Conservation (phyloP, 2,797 vertebrate species). For the Novumbra hubbsi region DNA sequence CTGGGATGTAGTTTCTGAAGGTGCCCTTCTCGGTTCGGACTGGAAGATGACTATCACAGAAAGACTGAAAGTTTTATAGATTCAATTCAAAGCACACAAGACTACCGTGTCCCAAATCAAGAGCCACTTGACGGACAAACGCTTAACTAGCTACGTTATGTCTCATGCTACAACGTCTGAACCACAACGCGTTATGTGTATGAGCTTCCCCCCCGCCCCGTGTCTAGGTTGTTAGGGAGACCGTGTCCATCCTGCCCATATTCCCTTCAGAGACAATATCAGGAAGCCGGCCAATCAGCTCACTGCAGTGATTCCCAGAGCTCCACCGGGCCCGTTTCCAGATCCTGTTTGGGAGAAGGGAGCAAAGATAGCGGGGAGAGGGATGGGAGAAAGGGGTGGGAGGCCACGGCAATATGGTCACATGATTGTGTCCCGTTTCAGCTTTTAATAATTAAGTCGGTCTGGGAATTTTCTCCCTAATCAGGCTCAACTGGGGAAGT, state of each 20-base stretch:
- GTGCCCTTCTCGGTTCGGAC: conserved; percentile 18
- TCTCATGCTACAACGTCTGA: no score
- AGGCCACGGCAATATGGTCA: conserved; percentile 40
- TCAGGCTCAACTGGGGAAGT: conserved; percentile 72
- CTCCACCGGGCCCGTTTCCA: conserved; percentile 25
- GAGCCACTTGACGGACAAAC: not conserved
- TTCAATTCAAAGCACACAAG: not conserved
- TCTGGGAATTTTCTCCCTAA: conserved; percentile 71
- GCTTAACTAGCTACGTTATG: no score
- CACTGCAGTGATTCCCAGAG: conserved; percentile 19
- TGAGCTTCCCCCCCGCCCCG: not conserved
- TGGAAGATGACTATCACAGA: not conserved
- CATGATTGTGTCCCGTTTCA: conserved; percentile 65
- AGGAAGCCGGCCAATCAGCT: conserved; percentile 61
- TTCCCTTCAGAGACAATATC: conserved; percentile 53
- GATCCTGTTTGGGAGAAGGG: conserved; percentile 32
- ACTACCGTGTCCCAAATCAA: not conserved
- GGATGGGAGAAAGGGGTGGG: conserved; percentile 26
- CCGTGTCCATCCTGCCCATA: conserved; percentile 14
- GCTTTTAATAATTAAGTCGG: conserved; percentile 74
- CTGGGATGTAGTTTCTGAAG: conserved; percentile 9
- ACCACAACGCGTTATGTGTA: no score
- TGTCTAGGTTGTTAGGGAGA: conserved; percentile 2
- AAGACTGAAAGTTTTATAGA: not conserved
- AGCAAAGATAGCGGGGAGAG: no score